phyloP scores from a whole-genome alignment of 2,113 vertebrate genomes.

The Tychaedon coryphoeus region DNA sequence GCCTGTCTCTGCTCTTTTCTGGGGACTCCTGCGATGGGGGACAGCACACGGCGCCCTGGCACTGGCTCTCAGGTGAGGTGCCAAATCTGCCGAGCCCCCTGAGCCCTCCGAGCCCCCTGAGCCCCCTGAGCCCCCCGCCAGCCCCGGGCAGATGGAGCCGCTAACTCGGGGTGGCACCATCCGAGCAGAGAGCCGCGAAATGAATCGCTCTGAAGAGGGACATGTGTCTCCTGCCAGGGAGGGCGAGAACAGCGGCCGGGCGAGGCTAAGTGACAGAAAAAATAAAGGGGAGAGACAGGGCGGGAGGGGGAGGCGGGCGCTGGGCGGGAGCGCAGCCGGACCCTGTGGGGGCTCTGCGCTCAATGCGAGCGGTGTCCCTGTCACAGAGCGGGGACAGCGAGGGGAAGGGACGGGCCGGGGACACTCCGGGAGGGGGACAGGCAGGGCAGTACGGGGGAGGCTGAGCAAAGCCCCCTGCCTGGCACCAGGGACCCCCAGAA shows the following conservation, averaged over 20 bases:
- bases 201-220: constrained; percentile 56
- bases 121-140: too few species aligned
- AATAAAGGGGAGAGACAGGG: constrained; percentile 28
- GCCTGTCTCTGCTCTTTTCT: background rate
- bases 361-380: background rate
- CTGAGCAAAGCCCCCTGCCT: background rate
- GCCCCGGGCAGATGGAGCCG: constrained; percentile 47
- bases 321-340: background rate
- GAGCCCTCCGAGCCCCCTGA: too few species aligned
- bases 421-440: rapidly evolving
- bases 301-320: background rate
- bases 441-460: too few species aligned
- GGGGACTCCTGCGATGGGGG: background rate
- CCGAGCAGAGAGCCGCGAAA: background rate
- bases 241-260: constrained; percentile 3
- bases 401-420: background rate
- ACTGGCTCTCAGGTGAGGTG: background rate
- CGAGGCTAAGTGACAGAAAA: constrained; percentile 60
- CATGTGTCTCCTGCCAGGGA: constrained; percentile 70
- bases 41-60: constrained; percentile 40
- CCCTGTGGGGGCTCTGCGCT: background rate
- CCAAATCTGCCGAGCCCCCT: constrained; percentile 46
- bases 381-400: background rate
- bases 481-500: background rate
- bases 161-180: background rate